Percentiles rank a stretch among this genome's conserved stretches.
Conservation (phyloP, 1,140 invertebrate species). For the Gryon sp. region DNA sequence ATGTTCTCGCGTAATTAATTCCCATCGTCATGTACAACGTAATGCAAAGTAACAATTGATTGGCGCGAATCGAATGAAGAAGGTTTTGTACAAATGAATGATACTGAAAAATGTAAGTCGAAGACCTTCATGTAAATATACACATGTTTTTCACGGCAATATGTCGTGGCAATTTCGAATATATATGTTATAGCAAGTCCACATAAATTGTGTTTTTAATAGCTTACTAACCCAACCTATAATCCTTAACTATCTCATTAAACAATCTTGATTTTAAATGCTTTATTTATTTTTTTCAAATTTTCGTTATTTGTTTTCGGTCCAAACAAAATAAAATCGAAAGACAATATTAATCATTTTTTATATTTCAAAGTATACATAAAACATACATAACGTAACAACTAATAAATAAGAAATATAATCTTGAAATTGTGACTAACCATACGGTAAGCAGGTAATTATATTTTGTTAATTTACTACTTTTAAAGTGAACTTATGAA, state of each 20-base stretch:
- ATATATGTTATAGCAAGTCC: slow-evolving; percentile 66
- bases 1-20: slow-evolving; percentile 31
- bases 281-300: slow-evolving; percentile 1
- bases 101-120: slow-evolving; percentile 54
- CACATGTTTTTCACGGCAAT: slow-evolving; percentile 64
- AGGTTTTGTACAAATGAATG: slow-evolving; percentile 64
- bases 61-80: slow-evolving; percentile 57
- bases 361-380: too few relatives aligned
- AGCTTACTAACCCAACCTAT: slow-evolving; percentile 47
- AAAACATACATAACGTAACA: too few relatives aligned
- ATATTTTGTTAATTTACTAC: too few relatives aligned
- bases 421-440: slow-evolving; percentile 27
- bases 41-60: slow-evolving; percentile 50
- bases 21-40: slow-evolving; percentile 43
- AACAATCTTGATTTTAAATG: slow-evolving; percentile 1
- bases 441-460: slow-evolving; percentile 35
- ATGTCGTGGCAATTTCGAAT: slow-evolving; percentile 63
- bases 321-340: too few relatives aligned
- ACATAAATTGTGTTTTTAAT: slow-evolving; percentile 69
- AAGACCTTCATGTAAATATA: slow-evolving; percentile 60
- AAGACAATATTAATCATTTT: slow-evolving; percentile 9
- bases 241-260: slow-evolving; percentile 13
- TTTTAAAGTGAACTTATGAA: too few relatives aligned
- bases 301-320: slow-evolving; percentile 1
- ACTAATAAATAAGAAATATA: too few relatives aligned